Conservation (phyloP, 2,113 vertebrate species). For the Crocuta crocuta region DNA sequence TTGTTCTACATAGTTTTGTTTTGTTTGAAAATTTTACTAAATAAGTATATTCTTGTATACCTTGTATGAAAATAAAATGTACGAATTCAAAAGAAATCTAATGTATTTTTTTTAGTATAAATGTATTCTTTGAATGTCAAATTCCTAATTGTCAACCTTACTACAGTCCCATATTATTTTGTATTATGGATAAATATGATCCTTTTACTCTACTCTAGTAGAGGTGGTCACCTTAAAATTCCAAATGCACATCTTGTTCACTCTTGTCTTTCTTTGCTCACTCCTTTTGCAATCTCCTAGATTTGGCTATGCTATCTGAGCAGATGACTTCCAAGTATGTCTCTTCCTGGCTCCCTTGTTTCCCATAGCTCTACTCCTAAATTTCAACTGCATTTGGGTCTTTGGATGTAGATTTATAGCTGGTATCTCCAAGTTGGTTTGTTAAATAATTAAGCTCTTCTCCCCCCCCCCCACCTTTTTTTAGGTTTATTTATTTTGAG, state of each 20-base stretch:
- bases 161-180: background rate
- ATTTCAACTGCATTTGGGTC: background rate
- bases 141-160: background rate
- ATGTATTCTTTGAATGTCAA: background rate
- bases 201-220: background rate
- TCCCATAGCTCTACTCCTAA: background rate
- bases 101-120: background rate
- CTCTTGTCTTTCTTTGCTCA: background rate
- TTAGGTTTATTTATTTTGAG: too few species aligned
- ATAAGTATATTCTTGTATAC: background rate
- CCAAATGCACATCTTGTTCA: background rate
- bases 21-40: background rate
- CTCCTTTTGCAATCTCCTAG: background rate
- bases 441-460: background rate
- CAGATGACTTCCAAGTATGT: background rate
- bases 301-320: background rate
- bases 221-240: background rate
- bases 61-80: background rate
- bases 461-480: too few species aligned
- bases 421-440: background rate
- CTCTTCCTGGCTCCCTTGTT: background rate
- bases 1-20: background rate
- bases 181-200: background rate
- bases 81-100: background rate
- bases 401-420: background rate